These are phyloP conservation scores for Lysandra bellargus DNA, from an alignment of 2,888 invertebrate species.

Conservation along the genomic window DNA sequence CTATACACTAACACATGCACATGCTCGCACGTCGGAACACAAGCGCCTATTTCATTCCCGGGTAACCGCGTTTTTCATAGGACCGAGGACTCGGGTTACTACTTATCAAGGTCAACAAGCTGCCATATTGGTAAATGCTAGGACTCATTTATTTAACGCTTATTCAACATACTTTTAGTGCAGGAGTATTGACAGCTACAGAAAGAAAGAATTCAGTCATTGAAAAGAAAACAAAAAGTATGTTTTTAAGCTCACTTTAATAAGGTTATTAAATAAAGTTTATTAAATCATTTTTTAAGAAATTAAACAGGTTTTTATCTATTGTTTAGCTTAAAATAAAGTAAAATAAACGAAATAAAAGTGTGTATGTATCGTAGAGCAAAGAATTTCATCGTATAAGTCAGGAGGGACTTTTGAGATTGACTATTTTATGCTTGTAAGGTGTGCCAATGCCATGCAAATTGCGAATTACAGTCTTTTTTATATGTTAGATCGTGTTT, in stretches of 20 bases:
- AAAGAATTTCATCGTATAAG: not conserved
- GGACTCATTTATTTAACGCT: constrained; percentile 61
- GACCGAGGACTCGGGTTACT: constrained; percentile 53
- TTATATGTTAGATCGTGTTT: constrained; percentile 2
- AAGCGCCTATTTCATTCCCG: constrained; percentile 38
- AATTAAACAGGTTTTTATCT: constrained; percentile 2
- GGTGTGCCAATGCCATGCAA: constrained; percentile 50
- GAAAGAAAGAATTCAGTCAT: constrained; percentile 33
- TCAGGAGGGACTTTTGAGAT: not conserved
- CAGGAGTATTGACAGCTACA: constrained; percentile 36
- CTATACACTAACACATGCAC: constrained; percentile 29
- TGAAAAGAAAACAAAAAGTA: constrained; percentile 65
- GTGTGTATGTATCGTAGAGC: constrained; percentile 15
- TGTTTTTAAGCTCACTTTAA: constrained; percentile 54
- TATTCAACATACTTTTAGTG: constrained; percentile 66
- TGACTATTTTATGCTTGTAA: constrained; percentile 18
- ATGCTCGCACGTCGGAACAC: constrained; percentile 34
- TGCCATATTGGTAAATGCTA: constrained; percentile 81
- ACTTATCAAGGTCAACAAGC: constrained; percentile 60
- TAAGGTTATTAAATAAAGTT: not conserved
- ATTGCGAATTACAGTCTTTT: constrained; percentile 39
- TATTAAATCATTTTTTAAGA: not conserved
- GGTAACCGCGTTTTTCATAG: constrained; percentile 44
- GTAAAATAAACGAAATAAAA: constrained; percentile 35
- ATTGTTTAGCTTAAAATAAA: constrained; percentile 32